These are phyloP conservation scores for Belgica antarctica DNA, from an alignment of 2,888 invertebrate genomes.

Conservation along the genomic window DNA sequence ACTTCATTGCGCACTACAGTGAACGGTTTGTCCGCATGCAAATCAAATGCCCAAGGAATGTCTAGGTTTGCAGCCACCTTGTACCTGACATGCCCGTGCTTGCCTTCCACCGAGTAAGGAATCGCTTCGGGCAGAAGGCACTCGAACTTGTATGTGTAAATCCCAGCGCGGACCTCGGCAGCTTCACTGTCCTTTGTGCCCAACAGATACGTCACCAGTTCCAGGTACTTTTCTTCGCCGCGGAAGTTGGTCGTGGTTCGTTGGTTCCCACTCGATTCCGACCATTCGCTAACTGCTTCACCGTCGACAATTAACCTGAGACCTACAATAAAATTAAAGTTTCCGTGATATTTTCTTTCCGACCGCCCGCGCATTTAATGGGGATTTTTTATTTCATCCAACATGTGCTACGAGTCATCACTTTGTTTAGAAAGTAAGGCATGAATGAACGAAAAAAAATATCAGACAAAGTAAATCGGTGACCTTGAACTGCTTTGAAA, in stretches of 20 bases:
- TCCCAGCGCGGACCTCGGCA: conserved; percentile 49
- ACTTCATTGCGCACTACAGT: conserved; percentile 76
- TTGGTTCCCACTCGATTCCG: not conserved
- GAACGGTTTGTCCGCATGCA: conserved; percentile 63
- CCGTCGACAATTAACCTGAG: conserved; percentile 57
- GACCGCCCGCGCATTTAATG: not conserved
- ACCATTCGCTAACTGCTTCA: conserved; percentile 50
- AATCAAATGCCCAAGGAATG: conserved; percentile 60
- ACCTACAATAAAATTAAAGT: conserved; percentile 18
- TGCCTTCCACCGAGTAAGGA: conserved; percentile 59
- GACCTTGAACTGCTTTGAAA: conserved; percentile 3
- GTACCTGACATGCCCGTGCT: conserved; percentile 59
- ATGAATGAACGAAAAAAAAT: not conserved
- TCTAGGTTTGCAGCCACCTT: conserved; percentile 61
- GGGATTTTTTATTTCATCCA: conserved; percentile 3
- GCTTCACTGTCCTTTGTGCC: conserved; percentile 4
- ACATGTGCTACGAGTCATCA: conserved; percentile 20
- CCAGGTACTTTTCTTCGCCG: conserved; percentile 11
- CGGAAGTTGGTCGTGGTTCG: not conserved
- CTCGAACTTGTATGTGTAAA: conserved; percentile 56
- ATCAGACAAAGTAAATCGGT: not conserved
- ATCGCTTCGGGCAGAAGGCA: conserved; percentile 56
- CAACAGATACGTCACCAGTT: conserved; percentile 24
- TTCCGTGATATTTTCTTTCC: not conserved
- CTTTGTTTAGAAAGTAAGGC: not conserved